Evolutionary conservation across 35 echinoderm and acorn worm genomes (phyloP), one percentile per base, ranked within the genome.

Genomic region (Holothuria glaberrima): DNA sequence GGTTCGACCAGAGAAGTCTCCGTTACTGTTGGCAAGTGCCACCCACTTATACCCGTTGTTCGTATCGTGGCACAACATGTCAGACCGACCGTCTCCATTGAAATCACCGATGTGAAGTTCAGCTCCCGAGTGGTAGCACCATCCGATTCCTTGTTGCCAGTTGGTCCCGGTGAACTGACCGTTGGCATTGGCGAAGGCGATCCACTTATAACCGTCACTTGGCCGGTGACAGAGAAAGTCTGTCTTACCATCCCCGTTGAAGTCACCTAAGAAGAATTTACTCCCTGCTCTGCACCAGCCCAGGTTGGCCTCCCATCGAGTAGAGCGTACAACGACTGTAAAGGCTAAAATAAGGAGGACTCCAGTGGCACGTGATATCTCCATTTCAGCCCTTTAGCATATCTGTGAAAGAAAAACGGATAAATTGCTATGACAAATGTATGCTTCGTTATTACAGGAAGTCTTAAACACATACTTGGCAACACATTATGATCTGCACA

Each of bases 161-260:
- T 16, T 65, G 21, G 62, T 65, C 28, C 62, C 62, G 21, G 62
- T 65, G 28, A 65, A 65, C 62, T 65, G 62, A 65, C 62, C 62
- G 62, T 65, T 28, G 13, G 62, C 6, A 20, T 17, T 65, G 13
- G 36, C 36, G 18, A 90, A 81, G 12, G 88, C 75, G 38, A 90
- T 63, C 75, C 72, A 79, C 28, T 62, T 65, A 41, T 41, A 41
- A 7, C 36, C 36, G 36, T 41, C 36, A 41, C 36, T 41, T 41
- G 36, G 36, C 7, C 54, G 26, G 48, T 81, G 72, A 54, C 83
- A 86, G 33, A 86, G 62, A 3, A 86, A 57, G 38, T 86, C 83
- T 3, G 44, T 75, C 12, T 31, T 58, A 65, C 88, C 60, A 44
- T 90, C 88, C 21, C 88, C 88, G 75, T 90, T 90, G 35, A 90